Evolutionary conservation across 1,140 invertebrate species (phyloP).

Genomic region (Saccostrea echinata): DNA sequence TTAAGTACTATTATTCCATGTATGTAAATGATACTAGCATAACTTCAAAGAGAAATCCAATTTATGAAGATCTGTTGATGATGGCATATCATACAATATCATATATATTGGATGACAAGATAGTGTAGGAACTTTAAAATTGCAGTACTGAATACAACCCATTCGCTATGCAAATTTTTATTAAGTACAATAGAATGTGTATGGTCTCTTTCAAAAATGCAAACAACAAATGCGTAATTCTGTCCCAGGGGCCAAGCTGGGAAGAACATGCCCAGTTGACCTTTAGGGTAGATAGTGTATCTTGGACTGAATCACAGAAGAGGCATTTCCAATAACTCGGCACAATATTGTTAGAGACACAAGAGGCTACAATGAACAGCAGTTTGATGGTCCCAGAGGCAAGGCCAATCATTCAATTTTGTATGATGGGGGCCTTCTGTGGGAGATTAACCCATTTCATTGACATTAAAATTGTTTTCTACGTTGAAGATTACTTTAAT

Average conservation of each 20-base stretch:
- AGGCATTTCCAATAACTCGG: slow-evolving; percentile 1
- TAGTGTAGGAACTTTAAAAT: no score
- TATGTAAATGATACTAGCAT: no score
- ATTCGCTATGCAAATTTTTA: not conserved
- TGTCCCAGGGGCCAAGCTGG: not conserved
- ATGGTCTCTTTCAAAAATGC: not conserved
- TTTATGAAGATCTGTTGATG: no score
- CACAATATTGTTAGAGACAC: not conserved
- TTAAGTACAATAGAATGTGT: not conserved
- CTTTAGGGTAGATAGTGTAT: not conserved
- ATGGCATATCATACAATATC: no score
- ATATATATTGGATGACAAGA: no score
- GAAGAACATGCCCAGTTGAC: not conserved
- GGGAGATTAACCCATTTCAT: not conserved
- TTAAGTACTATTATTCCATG: no score
- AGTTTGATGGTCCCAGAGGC: not conserved
- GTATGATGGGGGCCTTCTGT: not conserved
- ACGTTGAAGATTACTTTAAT: no score
- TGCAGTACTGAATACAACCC: not conserved
- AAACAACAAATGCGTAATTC: not conserved
- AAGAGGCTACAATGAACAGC: not conserved
- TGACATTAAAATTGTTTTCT: not conserved
- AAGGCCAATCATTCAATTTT: not conserved
- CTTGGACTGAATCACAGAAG: not conserved
- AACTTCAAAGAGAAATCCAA: no score